These are phyloP conservation scores for Porites divaricata DNA, from an alignment of 92 coral and sea anemone genomes.

Conservation along the genomic window DNA sequence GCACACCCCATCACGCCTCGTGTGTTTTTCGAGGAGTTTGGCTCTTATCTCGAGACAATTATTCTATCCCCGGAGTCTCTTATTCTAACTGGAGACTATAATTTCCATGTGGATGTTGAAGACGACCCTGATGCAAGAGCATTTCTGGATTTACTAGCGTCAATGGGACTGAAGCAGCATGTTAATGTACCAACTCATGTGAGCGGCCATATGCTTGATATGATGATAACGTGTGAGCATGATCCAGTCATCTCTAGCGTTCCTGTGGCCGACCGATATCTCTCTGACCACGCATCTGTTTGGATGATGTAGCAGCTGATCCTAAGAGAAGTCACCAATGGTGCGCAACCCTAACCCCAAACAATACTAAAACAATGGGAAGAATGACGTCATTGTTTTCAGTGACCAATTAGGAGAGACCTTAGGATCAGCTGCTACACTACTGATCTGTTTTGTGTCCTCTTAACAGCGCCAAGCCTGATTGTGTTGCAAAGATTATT, in stretches of 20 bases:
- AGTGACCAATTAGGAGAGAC: no score
- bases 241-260: conserved; percentile 34
- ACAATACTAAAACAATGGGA: no score
- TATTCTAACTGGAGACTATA: conserved; percentile 25
- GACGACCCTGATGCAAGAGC: conserved; percentile 33
- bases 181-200: conserved; percentile 38
- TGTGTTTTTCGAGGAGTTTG: conserved; percentile 22
- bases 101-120: conserved; percentile 37
- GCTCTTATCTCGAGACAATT: conserved; percentile 29
- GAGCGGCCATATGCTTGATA: conserved; percentile 33
- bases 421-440: no score
- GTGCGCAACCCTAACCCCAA: no score
- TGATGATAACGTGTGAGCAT: conserved; percentile 39
- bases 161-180: conserved; percentile 45
- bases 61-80: conserved; percentile 42
- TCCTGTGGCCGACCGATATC: conserved; percentile 6
- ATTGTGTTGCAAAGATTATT: conserved; percentile 11
- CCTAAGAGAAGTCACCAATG: no score
- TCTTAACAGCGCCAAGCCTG: conserved; percentile 25
- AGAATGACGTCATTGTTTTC: no score
- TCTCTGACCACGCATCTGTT: conserved; percentile 46
- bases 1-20: conserved; percentile 26
- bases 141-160: conserved; percentile 31
- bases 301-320: no score
- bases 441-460: conserved; percentile 40